Conservation (phyloP, 2,888 invertebrate species). For the Xanthia icteritia region DNA sequence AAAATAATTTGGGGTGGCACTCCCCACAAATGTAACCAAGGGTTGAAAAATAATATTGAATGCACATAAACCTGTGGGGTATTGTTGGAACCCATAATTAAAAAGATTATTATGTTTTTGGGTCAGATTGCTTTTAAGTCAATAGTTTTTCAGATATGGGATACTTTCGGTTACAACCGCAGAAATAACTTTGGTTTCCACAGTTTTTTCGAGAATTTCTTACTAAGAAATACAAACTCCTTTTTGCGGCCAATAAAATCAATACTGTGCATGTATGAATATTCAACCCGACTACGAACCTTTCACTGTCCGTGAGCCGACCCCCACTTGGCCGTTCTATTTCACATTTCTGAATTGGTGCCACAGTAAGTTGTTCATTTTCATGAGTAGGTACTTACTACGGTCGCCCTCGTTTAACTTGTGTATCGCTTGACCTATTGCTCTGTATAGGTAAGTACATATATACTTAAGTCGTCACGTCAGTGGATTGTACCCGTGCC, state of each 20-base stretch:
- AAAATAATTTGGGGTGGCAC: neutral
- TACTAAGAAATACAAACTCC: neutral
- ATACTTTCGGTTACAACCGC: neutral
- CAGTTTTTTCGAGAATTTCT: too few species aligned
- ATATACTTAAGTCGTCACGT: too few species aligned
- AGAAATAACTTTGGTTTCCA: too few species aligned
- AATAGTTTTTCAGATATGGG: neutral
- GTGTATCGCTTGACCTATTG: too few species aligned
- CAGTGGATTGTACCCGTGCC: too few species aligned
- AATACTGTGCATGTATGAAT: neutral
- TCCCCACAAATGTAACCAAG: neutral
- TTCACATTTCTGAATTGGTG: too few species aligned
- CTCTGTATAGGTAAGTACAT: neutral
- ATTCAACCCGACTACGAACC: neutral
- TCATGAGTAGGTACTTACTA: neutral
- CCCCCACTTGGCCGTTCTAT: too few species aligned
- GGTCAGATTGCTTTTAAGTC: neutral
- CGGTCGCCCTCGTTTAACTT: neutral
- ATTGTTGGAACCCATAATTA: neutral
- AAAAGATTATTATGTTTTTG: neutral
- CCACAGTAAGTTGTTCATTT: neutral
- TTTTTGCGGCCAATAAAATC: neutral
- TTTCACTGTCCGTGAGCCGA: too few species aligned
- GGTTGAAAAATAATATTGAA: neutral
- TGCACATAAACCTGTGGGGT: neutral